A percentile compares a stretch with the other conserved stretches of the same genome.
Conservation (phyloP, 2,797 vertebrate species). For the Anableps anableps region DNA sequence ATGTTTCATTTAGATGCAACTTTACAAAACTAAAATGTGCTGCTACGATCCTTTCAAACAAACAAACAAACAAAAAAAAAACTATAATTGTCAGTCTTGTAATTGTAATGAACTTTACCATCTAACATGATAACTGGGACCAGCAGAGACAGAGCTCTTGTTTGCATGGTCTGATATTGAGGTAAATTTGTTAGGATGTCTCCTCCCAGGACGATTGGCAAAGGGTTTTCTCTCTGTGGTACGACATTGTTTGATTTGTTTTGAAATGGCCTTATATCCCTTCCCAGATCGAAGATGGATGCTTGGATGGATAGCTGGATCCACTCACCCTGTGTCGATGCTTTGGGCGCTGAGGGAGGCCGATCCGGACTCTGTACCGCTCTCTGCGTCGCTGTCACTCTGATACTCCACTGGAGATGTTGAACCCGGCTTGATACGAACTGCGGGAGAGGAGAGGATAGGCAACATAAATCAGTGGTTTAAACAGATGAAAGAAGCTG, state of each 20-base stretch:
- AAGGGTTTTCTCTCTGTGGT: neutral
- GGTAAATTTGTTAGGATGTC: neutral
- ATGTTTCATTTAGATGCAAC: neutral
- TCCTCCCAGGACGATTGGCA: neutral
- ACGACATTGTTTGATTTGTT: neutral
- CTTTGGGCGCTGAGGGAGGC: conserved; percentile 82
- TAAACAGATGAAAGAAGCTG: neutral
- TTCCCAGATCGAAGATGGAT: too few relatives aligned
- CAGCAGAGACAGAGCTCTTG: neutral
- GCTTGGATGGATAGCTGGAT: neutral
- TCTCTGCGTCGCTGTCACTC: conserved; percentile 92
- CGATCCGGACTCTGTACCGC: conserved; percentile 86
- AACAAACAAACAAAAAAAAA: neutral
- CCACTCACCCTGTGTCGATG: conserved; percentile 74
- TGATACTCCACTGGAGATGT: conserved; percentile 91
- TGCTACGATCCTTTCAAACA: neutral
- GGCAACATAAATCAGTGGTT: neutral
- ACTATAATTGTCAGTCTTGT: neutral
- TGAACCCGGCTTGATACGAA: conserved; percentile 90
- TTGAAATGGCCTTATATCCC: neutral
- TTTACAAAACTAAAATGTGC: neutral
- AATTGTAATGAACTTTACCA: neutral
- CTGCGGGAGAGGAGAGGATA: conserved; percentile 61
- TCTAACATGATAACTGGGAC: neutral
- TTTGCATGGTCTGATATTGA: neutral